Evolutionary conservation across 2,888 invertebrate genomes (phyloP), one percentile per base, ranked within the genome.

Genomic region (Plusia festucae): DNA sequence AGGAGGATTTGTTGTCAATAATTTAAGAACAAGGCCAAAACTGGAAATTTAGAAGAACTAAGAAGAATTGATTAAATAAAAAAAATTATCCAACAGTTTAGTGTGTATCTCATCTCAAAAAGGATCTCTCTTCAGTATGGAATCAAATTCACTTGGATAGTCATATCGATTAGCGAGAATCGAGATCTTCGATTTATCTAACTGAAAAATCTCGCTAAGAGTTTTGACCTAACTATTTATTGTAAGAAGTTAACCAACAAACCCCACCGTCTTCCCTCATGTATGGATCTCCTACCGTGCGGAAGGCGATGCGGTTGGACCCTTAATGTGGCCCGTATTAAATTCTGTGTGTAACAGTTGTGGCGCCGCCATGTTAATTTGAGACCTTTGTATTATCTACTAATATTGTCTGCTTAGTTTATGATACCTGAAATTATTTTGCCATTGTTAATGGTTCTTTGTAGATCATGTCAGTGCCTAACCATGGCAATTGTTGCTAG

Each of bases 271-370:
- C 53, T 64, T 59, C 22, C 53, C 49, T 51, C 34, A 71, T 61
- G 22, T 22, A 49, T 81, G 82, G 82, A 1, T 18, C 0, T 30
- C 70, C 80, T 82, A 82, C 65, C 34, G 65, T 53, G 69, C 46
- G 65, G 71, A 80, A 70, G 75, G 68, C 79, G 68, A 51, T 81
- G 80, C 69, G 82, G 82, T 79, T 13, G 75, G 63, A 49, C 58
- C 77, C 77, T 74, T 77, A 77, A 82, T 79, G 75, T 79, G 70
- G 72, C 46, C 74, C 61, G 78, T 82, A 81, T 82, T 82, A 82
- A 81, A 81, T 82, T 82, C 80, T 79, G 75, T 77, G 75, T 81
- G 82, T 74, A 77, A 68, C 77, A 73, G 80, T 79, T 79, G 80
- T 53, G 80, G 78, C 53, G 24, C 65, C 57, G 64, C 77, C 70